These are phyloP conservation scores for Cydia splendana DNA, from an alignment of 1,140 invertebrate genomes.

Conservation along the genomic window DNA sequence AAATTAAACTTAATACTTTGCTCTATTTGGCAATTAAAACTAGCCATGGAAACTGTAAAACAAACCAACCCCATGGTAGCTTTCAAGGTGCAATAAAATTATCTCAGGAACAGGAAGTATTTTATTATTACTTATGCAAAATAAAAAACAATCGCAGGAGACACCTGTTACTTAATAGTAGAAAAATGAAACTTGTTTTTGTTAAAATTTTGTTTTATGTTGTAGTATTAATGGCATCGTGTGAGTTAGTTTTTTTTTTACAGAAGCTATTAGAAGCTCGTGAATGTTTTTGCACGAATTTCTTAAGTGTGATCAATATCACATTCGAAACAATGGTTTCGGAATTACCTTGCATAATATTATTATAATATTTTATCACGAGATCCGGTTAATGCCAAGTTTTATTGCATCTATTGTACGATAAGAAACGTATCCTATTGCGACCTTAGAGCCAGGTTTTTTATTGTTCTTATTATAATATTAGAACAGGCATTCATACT, in stretches of 20 bases:
- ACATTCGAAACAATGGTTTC: background rate
- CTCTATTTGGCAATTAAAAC: no score
- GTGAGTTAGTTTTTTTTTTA: background rate
- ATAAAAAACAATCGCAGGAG: no score
- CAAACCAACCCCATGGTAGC: no score
- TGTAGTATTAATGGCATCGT: background rate
- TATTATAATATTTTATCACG: slow-evolving; percentile 8
- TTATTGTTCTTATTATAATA: background rate
- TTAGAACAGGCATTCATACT: background rate
- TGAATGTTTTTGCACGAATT: slow-evolving; percentile 1
- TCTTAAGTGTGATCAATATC: background rate
- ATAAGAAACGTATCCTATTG: background rate
- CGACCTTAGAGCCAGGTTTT: background rate
- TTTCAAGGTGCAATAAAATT: no score
- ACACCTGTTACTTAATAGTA: no score
- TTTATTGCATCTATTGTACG: background rate
- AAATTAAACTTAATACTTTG: no score
- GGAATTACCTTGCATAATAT: background rate
- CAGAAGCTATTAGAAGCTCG: background rate
- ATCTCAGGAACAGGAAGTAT: no score
- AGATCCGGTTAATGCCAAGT: slow-evolving; percentile 24
- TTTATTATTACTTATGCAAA: no score
- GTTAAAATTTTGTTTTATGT: background rate
- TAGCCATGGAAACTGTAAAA: no score
- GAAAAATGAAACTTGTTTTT: background rate